Conservation (phyloP, 2,797 vertebrate genomes). For the Cichlasoma orientale region DNA sequence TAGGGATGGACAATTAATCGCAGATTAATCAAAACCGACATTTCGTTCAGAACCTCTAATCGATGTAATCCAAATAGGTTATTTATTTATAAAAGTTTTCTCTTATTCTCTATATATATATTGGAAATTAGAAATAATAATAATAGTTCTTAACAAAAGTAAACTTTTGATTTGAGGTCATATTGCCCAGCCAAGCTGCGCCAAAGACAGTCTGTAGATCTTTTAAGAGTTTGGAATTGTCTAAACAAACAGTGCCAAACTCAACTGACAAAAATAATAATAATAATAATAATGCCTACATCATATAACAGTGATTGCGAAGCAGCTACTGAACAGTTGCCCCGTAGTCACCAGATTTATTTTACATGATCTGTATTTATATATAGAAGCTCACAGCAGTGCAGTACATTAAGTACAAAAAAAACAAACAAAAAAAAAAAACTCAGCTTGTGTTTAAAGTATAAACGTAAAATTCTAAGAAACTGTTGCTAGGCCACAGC, state of each 20-base stretch:
- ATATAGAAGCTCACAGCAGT: background rate
- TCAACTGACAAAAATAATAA: background rate
- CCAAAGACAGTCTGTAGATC: background rate
- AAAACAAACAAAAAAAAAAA: background rate
- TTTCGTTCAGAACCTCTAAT: background rate
- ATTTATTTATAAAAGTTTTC: background rate
- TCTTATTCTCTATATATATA: too few species aligned
- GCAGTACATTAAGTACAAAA: background rate
- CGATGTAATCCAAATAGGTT: background rate
- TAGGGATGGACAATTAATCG: background rate
- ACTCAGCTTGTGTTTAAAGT: constrained; percentile 10
- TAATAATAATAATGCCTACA: background rate
- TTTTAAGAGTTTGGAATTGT: background rate
- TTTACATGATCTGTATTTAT: accelerated
- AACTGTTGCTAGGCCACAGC: constrained; percentile 65
- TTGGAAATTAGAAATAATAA: too few species aligned
- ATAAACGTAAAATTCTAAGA: constrained; percentile 69
- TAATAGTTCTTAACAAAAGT: too few species aligned
- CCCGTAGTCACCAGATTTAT: background rate
- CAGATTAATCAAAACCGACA: background rate
- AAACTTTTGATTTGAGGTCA: background rate
- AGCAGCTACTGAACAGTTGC: background rate
- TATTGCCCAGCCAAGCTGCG: accelerated
- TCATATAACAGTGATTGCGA: background rate
- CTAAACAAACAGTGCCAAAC: background rate